phyloP scores from a whole-genome alignment of 2,797 vertebrate genomes.

The Hypotaenidia okinawae region DNA sequence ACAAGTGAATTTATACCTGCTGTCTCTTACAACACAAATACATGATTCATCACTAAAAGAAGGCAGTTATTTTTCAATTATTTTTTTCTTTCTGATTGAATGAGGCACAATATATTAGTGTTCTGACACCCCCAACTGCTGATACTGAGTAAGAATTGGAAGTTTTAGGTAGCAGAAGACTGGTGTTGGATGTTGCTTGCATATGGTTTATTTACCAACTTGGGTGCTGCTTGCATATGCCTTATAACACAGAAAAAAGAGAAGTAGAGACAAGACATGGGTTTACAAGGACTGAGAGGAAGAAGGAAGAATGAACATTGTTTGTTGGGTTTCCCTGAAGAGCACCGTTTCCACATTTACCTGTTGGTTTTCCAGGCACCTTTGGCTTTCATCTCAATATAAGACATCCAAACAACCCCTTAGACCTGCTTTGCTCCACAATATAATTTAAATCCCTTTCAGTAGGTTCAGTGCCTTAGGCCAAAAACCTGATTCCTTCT shows the following conservation, averaged over 20 bases:
- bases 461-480: no score
- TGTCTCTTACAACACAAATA: background rate
- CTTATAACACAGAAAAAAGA: background rate
- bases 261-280: background rate
- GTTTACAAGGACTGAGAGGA: background rate
- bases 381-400: background rate
- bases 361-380: background rate
- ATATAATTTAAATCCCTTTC: background rate
- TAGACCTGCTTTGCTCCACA: background rate
- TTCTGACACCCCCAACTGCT: background rate
- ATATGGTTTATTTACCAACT: no score
- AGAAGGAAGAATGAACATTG: background rate
- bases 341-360: background rate
- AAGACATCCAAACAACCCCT: background rate
- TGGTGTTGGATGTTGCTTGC: background rate
- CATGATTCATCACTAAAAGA: background rate
- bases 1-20: background rate
- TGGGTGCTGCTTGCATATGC: no score
- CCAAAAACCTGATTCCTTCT: background rate
- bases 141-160: accelerated
- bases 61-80: no score
- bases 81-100: background rate
- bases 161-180: background rate
- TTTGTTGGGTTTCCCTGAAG: background rate
- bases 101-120: accelerated